phyloP scores from a whole-genome alignment of 2,797 vertebrate genomes.

The Danio jaintianensis region DNA sequence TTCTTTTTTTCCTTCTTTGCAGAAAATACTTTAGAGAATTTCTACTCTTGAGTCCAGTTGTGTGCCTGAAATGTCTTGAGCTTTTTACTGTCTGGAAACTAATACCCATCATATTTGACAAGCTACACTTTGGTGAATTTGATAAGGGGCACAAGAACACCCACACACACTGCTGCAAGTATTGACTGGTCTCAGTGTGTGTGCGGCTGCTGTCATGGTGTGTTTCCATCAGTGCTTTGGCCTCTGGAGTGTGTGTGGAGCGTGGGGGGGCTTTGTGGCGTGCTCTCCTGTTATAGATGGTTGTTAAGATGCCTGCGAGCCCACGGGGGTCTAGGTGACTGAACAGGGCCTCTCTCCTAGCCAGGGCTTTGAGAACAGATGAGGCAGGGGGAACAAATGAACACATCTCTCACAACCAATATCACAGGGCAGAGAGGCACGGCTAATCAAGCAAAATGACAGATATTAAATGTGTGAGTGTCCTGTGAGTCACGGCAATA shows the following conservation, averaged over 20 bases:
- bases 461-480: constrained; percentile 16
- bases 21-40: not conserved
- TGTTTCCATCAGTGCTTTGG: constrained; percentile 47
- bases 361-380: constrained; percentile 21
- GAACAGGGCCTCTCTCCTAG: constrained; percentile 1
- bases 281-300: constrained; percentile 42
- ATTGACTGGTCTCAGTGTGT: constrained; percentile 18
- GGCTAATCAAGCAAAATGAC: constrained; percentile 29
- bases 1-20: not conserved
- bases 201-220: constrained; percentile 5
- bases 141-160: not conserved
- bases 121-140: constrained; percentile 4
- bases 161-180: not conserved
- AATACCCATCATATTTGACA: constrained; percentile 31
- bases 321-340: constrained; percentile 35
- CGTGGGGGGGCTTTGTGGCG: constrained; percentile 42
- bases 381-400: not conserved
- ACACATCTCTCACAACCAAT: not conserved
- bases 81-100: constrained; percentile 9
- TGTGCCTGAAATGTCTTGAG: not conserved
- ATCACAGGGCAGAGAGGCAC: not conserved
- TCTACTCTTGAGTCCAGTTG: not conserved
- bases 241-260: constrained; percentile 56
- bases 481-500: constrained; percentile 3
- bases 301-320: constrained; percentile 50